Conservation (phyloP, 2,113 vertebrate species). For the Oreochromis aureus region DNA sequence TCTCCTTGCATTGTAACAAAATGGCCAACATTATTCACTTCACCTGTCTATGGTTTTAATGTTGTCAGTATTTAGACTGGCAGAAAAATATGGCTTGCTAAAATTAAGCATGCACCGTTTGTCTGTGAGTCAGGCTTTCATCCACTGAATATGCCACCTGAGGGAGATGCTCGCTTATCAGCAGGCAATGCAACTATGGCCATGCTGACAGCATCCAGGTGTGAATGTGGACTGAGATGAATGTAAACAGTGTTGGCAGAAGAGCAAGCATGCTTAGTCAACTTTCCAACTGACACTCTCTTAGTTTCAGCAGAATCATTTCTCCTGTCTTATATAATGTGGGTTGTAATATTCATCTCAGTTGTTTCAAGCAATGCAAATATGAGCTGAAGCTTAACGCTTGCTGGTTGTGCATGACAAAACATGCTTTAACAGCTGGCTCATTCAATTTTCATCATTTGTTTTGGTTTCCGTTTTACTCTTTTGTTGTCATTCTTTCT, state of each 20-base stretch:
- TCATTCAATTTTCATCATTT: constrained; percentile 30
- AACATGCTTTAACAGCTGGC: constrained; percentile 44
- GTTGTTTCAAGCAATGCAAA: constrained; percentile 31
- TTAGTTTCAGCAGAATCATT: constrained; percentile 12
- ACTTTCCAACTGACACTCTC: background rate
- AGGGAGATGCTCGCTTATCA: background rate
- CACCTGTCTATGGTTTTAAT: background rate
- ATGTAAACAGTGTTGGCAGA: constrained; percentile 3
- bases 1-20: background rate
- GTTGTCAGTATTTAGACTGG: background rate
- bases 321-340: constrained; percentile 13
- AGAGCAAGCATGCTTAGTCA: constrained; percentile 4
- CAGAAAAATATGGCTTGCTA: background rate
- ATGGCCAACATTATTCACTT: background rate
- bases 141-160: background rate
- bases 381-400: constrained; percentile 21
- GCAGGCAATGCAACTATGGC: background rate
- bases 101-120: background rate
- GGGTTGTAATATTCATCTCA: constrained; percentile 31
- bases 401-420: constrained; percentile 43
- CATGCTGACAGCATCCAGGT: constrained; percentile 12
- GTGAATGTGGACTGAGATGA: constrained; percentile 11
- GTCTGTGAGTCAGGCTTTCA: background rate
- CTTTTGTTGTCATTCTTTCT: background rate
- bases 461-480: background rate